Percentiles rank a stretch among this genome's conserved stretches.
Evolutionary conservation across 2,113 vertebrate species (phyloP).

Genomic region (Shinisaurus crocodilurus): DNA sequence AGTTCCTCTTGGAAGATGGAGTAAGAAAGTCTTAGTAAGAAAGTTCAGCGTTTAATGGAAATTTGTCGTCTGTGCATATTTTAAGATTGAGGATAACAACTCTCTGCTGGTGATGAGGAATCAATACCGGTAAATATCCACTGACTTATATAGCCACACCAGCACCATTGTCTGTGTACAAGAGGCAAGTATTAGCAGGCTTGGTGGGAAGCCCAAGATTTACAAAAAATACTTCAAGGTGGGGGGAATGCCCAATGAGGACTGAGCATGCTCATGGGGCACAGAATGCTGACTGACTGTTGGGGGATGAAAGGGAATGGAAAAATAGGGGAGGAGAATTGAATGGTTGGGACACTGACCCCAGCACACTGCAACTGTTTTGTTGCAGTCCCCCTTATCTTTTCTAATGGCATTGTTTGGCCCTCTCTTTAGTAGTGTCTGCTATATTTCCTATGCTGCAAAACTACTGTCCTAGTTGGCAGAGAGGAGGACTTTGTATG

Average conservation of each 20-base stretch:
- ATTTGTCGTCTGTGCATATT: not conserved
- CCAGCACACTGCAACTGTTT: not conserved
- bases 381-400: not conserved
- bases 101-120: not conserved
- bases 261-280: not conserved
- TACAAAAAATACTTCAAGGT: not conserved
- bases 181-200: not conserved
- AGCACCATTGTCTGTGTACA: not conserved
- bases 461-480: not conserved
- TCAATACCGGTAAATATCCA: not conserved
- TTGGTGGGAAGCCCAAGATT: not conserved
- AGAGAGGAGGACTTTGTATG: not conserved
- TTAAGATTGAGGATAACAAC: not conserved
- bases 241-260: not conserved
- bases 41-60: not conserved
- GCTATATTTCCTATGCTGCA: not conserved
- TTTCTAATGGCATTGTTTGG: not conserved
- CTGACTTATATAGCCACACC: not conserved
- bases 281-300: not conserved
- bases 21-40: not conserved
- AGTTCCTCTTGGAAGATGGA: not conserved
- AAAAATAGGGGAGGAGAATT: not conserved
- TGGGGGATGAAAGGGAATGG: not conserved
- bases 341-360: not conserved
- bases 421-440: not conserved